A percentile compares a stretch with the other conserved stretches of the same genome.
phyloP scores from a whole-genome alignment of 2,113 vertebrate species.

The Parotia lawesii region DNA sequence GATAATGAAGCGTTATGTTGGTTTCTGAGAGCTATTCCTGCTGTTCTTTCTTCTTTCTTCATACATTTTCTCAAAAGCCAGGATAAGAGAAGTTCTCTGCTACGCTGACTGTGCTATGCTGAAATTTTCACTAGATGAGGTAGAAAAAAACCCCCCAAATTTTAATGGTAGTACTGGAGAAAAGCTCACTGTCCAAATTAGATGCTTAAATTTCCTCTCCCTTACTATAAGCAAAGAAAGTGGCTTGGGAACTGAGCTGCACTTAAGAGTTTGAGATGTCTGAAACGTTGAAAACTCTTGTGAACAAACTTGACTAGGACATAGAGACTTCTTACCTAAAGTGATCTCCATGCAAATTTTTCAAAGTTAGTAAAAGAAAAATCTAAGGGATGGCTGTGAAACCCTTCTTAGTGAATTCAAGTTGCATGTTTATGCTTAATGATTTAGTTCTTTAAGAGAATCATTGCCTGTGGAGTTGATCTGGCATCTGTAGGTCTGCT shows the following conservation, averaged over 20 bases:
- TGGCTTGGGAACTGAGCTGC: background rate
- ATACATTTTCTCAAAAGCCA: background rate
- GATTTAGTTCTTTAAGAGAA: background rate
- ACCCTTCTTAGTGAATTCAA: background rate
- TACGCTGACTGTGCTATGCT: background rate
- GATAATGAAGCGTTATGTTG: background rate
- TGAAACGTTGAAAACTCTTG: background rate
- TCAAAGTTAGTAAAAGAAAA: background rate
- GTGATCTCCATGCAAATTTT: background rate
- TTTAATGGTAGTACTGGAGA: background rate
- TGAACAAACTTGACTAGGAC: background rate
- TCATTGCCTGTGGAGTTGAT: background rate
- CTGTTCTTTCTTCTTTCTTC: background rate
- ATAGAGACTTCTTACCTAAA: background rate
- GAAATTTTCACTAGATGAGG: background rate
- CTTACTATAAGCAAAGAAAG: background rate
- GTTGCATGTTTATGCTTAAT: background rate
- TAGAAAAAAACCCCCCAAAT: background rate
- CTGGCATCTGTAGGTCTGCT: background rate
- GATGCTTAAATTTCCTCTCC: background rate
- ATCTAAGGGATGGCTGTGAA: background rate
- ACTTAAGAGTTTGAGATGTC: background rate
- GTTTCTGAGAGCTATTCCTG: background rate
- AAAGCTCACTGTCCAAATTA: background rate
- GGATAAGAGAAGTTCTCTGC: background rate